A percentile compares a stretch with the other conserved stretches of the same genome.
phyloP scores from a whole-genome alignment of 2,888 invertebrate species.

The Xylota sylvarum region DNA sequence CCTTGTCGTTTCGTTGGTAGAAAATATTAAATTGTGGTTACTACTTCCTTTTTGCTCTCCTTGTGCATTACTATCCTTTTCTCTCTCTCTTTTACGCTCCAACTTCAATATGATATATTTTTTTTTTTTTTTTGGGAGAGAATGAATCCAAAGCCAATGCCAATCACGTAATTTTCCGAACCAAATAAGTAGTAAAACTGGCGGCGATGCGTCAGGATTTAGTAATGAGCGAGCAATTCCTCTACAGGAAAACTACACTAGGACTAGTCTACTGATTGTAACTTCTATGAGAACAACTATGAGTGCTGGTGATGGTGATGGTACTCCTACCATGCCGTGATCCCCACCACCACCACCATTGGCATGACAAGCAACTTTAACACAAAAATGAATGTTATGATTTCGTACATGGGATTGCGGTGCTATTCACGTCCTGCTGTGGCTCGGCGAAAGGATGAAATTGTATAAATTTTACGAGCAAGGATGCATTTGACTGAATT shows the following conservation, averaged over 20 bases:
- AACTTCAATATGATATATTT: not conserved
- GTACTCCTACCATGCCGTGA: no score
- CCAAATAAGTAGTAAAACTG: constrained; percentile 77
- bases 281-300: constrained; percentile 51
- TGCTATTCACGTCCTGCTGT: constrained; percentile 60
- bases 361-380: constrained; percentile 66
- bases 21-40: constrained; percentile 74
- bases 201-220: constrained; percentile 74
- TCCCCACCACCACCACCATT: not conserved
- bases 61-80: not conserved
- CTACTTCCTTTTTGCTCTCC: constrained; percentile 33
- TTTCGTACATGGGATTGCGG: constrained; percentile 56
- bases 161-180: constrained; percentile 74
- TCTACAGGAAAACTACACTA: constrained; percentile 42
- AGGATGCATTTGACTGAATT: constrained; percentile 74
- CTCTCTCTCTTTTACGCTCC: not conserved
- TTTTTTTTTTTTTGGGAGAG: not conserved
- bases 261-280: constrained; percentile 51
- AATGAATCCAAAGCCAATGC: constrained; percentile 52
- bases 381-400: constrained; percentile 67
- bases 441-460: constrained; percentile 59
- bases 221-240: constrained; percentile 65
- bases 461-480: constrained; percentile 64
- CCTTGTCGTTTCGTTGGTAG: constrained; percentile 66
- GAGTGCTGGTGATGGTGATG: constrained; percentile 20